Evolutionary conservation across 2,797 vertebrate species (phyloP).

Genomic region (Oreochromis grahami): DNA sequence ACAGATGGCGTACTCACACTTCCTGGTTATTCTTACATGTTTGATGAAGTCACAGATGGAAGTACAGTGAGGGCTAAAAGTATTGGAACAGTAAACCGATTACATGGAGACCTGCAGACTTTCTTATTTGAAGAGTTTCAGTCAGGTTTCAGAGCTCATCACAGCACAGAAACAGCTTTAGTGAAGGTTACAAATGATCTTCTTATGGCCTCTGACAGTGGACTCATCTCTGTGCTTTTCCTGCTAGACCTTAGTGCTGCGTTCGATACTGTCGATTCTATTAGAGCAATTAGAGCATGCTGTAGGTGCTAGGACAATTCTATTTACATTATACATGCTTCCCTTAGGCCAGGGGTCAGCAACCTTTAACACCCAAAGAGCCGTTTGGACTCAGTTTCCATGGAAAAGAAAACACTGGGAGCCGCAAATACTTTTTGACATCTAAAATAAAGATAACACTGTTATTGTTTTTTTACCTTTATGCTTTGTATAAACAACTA

Average conservation of each 20-base stretch:
- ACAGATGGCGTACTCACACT: conserved; percentile 22
- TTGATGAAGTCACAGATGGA: neutral
- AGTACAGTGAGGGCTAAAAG: neutral
- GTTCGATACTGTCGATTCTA: fast-evolving
- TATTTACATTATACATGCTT: neutral
- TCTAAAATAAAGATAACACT: no score
- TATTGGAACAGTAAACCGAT: neutral
- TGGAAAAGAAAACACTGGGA: no score
- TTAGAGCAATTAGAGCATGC: fast-evolving
- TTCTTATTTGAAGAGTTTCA: fast-evolving
- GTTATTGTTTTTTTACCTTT: no score
- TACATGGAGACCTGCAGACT: neutral
- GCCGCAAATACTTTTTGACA: no score
- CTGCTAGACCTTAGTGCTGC: fast-evolving
- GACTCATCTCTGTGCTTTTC: neutral
- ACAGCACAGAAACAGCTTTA: neutral
- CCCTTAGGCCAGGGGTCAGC: neutral
- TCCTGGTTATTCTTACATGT: neutral
- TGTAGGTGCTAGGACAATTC: neutral
- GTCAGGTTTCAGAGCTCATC: neutral
- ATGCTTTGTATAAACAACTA: no score
- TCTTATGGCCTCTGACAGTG: neutral
- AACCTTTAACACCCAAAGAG: no score
- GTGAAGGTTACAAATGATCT: neutral
- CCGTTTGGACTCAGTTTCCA: no score